These are phyloP conservation scores for Brachyhypopomus occidentalis DNA, from an alignment of 2,113 vertebrate genomes.

Conservation along the genomic window DNA sequence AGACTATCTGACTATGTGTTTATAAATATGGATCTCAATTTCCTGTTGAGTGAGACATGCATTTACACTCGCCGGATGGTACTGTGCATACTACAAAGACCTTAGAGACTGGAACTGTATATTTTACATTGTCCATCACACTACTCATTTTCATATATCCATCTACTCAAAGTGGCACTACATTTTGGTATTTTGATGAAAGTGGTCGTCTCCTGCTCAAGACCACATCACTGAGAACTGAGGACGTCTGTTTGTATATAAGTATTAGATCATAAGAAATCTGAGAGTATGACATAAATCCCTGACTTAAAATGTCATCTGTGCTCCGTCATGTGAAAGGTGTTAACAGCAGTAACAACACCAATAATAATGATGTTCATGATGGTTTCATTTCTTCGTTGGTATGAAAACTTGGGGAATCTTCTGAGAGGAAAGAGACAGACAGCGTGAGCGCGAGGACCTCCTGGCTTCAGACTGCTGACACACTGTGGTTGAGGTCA, in stretches of 20 bases:
- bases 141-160: not conserved
- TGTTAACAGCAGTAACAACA: not conserved
- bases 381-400: not conserved
- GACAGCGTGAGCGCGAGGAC: not conserved
- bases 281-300: not conserved
- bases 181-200: not conserved
- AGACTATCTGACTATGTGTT: too few species aligned
- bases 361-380: not conserved
- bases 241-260: not conserved
- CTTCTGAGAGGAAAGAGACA: not conserved
- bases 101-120: not conserved
- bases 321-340: not conserved
- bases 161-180: not conserved
- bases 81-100: not conserved
- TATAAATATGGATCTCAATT: not conserved
- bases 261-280: not conserved
- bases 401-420: not conserved
- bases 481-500: slow-evolving; percentile 58
- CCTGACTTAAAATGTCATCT: not conserved
- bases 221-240: not conserved
- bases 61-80: not conserved
- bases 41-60: not conserved
- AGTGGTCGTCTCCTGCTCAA: too few species aligned
- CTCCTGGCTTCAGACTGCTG: slow-evolving; percentile 33
- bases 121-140: not conserved